Conservation (phyloP, 2,113 vertebrate species). For the Heloderma charlesbogerti region DNA sequence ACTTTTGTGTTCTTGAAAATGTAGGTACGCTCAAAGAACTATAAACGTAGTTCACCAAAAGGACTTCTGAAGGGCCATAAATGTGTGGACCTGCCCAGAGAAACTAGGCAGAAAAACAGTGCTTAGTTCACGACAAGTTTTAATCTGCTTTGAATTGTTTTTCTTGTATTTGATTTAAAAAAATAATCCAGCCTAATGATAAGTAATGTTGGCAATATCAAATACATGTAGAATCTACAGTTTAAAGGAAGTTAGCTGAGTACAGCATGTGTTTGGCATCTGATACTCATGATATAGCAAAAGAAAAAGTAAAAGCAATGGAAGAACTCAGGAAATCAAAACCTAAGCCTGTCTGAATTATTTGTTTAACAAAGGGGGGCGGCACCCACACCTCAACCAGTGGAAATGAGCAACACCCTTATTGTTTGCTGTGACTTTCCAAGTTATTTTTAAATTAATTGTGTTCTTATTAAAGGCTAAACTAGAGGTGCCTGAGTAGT, state of each 20-base stretch:
- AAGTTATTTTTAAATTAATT: neutral
- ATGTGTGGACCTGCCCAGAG: neutral
- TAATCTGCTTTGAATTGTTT: neutral
- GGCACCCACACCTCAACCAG: neutral
- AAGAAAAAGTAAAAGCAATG: slow-evolving; percentile 45
- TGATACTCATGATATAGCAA: slow-evolving; percentile 27
- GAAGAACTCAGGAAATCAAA: neutral
- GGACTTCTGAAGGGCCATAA: neutral
- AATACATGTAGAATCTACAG: neutral
- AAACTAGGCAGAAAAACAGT: neutral
- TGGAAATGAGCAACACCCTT: neutral
- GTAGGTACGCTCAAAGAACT: neutral
- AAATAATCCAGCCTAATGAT: neutral
- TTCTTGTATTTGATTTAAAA: neutral
- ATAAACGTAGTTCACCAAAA: neutral
- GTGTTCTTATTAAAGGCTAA: neutral
- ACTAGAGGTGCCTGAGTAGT: neutral
- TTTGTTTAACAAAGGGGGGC: neutral
- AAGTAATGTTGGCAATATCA: neutral
- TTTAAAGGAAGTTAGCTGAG: neutral
- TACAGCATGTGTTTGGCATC: neutral
- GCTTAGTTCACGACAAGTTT: neutral
- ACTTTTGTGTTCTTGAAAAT: neutral
- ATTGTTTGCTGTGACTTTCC: accelerated
- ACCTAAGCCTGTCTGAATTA: neutral